These are phyloP conservation scores for Tetramorium simillimum DNA, from an alignment of 1,140 invertebrate genomes.

Conservation along the genomic window DNA sequence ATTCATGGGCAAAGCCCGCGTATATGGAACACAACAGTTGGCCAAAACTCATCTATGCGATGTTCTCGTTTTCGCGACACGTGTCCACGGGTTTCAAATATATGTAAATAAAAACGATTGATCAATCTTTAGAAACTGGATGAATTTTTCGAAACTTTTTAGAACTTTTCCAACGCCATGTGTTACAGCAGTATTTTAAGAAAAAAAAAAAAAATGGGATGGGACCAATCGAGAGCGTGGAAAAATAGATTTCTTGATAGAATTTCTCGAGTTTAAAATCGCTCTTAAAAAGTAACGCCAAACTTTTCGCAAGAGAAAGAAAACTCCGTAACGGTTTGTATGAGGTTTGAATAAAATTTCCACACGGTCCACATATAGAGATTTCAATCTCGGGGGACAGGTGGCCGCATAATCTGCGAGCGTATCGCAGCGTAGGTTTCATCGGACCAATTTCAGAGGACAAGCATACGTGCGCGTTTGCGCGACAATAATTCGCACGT, in stretches of 20 bases:
- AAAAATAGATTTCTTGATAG: neutral
- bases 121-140: neutral
- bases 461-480: neutral
- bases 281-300: neutral
- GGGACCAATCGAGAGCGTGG: neutral
- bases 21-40: slow-evolving; percentile 80
- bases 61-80: slow-evolving; percentile 64
- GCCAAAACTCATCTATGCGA: slow-evolving; percentile 80
- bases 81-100: neutral
- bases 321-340: neutral
- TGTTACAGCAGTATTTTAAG: neutral
- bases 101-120: neutral
- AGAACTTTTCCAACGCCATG: neutral
- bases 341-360: neutral
- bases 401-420: neutral
- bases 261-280: neutral
- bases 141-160: neutral
- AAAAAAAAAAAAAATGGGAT: neutral
- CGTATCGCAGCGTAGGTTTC: neutral
- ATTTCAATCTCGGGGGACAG: neutral
- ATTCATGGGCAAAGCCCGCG: slow-evolving; percentile 77
- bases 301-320: neutral
- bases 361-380: neutral
- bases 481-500: neutral
- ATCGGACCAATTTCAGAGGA: neutral